These are phyloP conservation scores for Harmothoe impar DNA, from an alignment of 2,888 invertebrate genomes.

Conservation along the genomic window DNA sequence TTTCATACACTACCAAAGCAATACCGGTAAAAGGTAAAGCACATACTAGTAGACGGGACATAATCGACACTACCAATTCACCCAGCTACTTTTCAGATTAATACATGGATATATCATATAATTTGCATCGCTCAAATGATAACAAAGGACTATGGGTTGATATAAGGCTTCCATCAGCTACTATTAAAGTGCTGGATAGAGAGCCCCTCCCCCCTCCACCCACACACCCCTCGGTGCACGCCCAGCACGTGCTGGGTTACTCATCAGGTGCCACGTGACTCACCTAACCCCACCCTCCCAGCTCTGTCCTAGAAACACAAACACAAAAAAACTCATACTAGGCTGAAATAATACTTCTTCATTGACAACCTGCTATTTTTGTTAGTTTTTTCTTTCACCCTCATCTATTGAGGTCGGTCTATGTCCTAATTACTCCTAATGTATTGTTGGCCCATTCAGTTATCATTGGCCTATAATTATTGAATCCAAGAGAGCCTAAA, in stretches of 20 bases:
- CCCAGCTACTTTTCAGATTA: too few species aligned
- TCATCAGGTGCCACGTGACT: slow-evolving; percentile 36
- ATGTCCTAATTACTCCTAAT: neutral
- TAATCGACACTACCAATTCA: too few species aligned
- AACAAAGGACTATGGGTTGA: too few species aligned
- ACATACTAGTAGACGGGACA: too few species aligned
- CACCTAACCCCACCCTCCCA: neutral
- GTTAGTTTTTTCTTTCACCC: neutral
- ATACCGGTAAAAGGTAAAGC: too few species aligned
- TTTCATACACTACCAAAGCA: too few species aligned
- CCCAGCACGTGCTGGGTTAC: slow-evolving; percentile 10
- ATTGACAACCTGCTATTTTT: too few species aligned
- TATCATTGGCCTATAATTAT: neutral
- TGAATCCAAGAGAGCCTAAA: neutral
- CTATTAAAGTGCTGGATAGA: too few species aligned
- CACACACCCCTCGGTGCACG: neutral
- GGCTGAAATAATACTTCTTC: neutral
- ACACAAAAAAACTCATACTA: neutral
- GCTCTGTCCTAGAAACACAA: slow-evolving; percentile 15
- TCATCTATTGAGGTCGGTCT: neutral
- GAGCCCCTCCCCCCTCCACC: neutral
- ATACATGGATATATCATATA: too few species aligned
- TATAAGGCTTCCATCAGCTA: too few species aligned
- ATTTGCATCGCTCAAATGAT: too few species aligned
- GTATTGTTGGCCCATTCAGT: neutral